A percentile compares a stretch with the other conserved stretches of the same genome.
Conservation (phyloP, 2,888 invertebrate genomes). For the Cerastis leucographa region DNA sequence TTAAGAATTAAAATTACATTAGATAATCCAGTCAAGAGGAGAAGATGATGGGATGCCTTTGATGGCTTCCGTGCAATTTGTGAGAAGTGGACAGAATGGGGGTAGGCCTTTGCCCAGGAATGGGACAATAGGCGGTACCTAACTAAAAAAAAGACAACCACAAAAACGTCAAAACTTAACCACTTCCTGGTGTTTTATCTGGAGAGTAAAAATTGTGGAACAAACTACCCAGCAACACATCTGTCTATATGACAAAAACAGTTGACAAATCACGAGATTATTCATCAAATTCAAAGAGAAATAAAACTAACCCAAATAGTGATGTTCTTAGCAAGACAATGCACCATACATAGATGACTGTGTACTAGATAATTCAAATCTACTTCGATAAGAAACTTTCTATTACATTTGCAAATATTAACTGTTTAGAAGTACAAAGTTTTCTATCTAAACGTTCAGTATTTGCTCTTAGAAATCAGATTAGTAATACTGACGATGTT, state of each 20-base stretch:
- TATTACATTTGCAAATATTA: slow-evolving; percentile 25
- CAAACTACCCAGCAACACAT: neutral
- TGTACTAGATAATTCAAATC: slow-evolving; percentile 42
- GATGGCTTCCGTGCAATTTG: too few relatives aligned
- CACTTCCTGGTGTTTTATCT: neutral
- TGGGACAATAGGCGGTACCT: too few relatives aligned
- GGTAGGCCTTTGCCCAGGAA: too few relatives aligned
- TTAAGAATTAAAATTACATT: neutral
- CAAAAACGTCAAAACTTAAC: neutral
- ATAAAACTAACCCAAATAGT: slow-evolving; percentile 27
- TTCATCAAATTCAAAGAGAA: neutral
- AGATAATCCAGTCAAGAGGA: neutral
- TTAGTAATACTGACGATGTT: neutral
- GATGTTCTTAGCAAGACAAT: slow-evolving; percentile 33
- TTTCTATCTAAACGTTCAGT: neutral
- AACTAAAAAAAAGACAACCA: too few relatives aligned
- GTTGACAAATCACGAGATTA: neutral
- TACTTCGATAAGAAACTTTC: slow-evolving; percentile 57
- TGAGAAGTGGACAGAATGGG: too few relatives aligned
- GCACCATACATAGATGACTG: slow-evolving; percentile 36
- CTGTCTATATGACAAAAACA: neutral
- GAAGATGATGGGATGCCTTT: too few relatives aligned
- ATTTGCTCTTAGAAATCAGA: neutral
- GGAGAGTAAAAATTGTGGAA: neutral
- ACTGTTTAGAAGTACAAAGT: neutral